Evolutionary conservation across 1,140 invertebrate genomes (phyloP), one percentile per base, ranked within the genome.

Genomic region (Acromyrmex echinatior): DNA sequence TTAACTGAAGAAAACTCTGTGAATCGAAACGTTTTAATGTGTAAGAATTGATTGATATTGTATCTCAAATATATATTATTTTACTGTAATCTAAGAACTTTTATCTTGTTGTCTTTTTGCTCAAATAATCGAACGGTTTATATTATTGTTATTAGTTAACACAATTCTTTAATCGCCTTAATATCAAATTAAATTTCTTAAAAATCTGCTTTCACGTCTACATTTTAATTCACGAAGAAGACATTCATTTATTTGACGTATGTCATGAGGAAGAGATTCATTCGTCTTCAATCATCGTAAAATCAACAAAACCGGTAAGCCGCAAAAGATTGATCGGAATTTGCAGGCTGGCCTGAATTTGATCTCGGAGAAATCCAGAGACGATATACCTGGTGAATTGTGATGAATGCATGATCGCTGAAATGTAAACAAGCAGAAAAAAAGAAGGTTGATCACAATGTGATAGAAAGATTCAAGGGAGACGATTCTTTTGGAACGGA

Each of bases 301-400:
- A 76, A 25, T 16, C 51, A 51, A 58, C 18, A 21, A 14, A 76
- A n/a, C 3, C n/a, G n/a, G 1, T 31, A 14, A 45, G 14, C 31
- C 31, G 31, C 31, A 31, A 31, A 31, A 35, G 31, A 16, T 53
- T n/a, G 25, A 31, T 74, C 16, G 18, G n/a, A 39, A 35, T n/a
- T 21, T 60, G 12, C 9, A 77, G 53, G 0, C 10, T 35, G 73
- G n/a, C n/a, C 53, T 76, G 9, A 76, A 76, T 39, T 76, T 53
- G 25, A 0, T 51, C 21, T 28, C 49, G n/a, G n/a, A 58, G 18
- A 39, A 77, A 60, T n/a, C 53, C 53, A 39, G 28, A 39, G 12
- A 35, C 28, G 4, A 12, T 58, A 25, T 6, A 49, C 14, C 1
- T n/a, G 31, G 9, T 35, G n/a, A 77, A 60, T 18, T 21, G 31